Base-by-base conservation (phyloP, 2,888 invertebrate species). In the Drosophila peninsularis region DNA sequence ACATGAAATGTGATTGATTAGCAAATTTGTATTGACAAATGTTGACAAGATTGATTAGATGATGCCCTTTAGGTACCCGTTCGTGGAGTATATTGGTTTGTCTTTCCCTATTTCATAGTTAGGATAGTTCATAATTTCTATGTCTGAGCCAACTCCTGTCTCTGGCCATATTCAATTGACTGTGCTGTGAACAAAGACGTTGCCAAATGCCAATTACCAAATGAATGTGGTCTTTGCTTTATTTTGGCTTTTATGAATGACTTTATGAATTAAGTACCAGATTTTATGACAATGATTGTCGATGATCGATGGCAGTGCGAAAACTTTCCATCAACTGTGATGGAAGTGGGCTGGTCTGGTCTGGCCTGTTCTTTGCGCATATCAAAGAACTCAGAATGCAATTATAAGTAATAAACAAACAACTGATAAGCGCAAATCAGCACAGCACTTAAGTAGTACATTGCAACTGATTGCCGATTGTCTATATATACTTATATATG, bases 281-380 rank as follows among this genome's bases (percentile, higher is more conserved):
- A 53, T 42, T 71, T 53, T 57, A 50, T 65, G 14, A 37, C 42
- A 32, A 24, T 39, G 69, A 72, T 82, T 73, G 56, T 58, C 50
- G 24, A 54, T 74, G 87, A 88, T 88, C 84, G 82, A 88, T 56
- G 71, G 66, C 57, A 54, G 55, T 45, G 39, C 36, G 41, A 61
- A 88, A 82, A 63, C 37, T 78, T 80, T 83, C 84, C 89, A 71
- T 62, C 65, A 32, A 13, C 27, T 5, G 13, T 24, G 45, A 47
- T 13, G 27, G 32, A 17, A 19, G n/a, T 37, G 67, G 74, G 66
- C 44, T 64, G 60, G 65, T 37, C 49, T 45, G 7, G 0, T 7
- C 42, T 41, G 30, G 27, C 34, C 39, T 32, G 44, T 34, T 62
- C 61, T 57, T 39, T 42, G 19, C 44, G 55, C 61, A 50, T 68